phyloP scores from a whole-genome alignment of 2,113 vertebrate species.

The Gasterosteus aculeatus region DNA sequence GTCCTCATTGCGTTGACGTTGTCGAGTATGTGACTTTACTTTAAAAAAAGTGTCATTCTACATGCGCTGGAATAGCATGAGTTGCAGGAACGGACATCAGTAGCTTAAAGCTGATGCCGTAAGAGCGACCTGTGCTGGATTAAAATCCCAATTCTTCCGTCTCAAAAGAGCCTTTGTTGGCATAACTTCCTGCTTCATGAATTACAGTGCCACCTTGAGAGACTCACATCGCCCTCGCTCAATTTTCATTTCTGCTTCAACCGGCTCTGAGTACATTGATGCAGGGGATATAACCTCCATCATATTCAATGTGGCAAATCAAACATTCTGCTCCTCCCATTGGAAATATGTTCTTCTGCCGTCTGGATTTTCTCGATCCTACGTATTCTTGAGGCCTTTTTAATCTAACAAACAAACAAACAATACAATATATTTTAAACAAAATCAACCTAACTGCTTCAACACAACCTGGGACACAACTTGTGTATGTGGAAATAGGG shows the following conservation, averaged over 20 bases:
- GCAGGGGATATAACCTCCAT: conserved; percentile 13
- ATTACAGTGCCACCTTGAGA: conserved; percentile 18
- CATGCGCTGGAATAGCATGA: conserved; percentile 37
- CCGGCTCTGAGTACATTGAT: conserved; percentile 13
- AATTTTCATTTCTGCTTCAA: conserved; percentile 41
- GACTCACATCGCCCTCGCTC: conserved; percentile 9
- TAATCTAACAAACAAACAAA: background rate
- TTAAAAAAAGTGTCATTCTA: conserved; percentile 29
- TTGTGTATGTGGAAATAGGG: background rate
- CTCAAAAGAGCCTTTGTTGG: conserved; percentile 50
- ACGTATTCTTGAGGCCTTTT: background rate
- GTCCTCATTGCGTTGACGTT: conserved; percentile 15
- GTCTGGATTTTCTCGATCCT: background rate
- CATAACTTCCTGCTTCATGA: conserved; percentile 49
- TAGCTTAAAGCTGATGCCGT: conserved; percentile 55
- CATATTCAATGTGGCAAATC: conserved; percentile 9
- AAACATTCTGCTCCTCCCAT: conserved; percentile 3
- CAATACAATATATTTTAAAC: background rate
- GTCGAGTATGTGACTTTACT: conserved; percentile 22
- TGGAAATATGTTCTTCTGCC: conserved; percentile 17
- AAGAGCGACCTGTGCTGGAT: conserved; percentile 49
- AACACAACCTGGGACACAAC: background rate
- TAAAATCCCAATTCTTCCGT: conserved; percentile 55
- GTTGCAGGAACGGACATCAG: conserved; percentile 47
- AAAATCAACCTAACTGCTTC: background rate